A percentile compares a stretch with the other conserved stretches of the same genome.
Evolutionary conservation across 1,140 invertebrate genomes (phyloP).

Genomic region (Bombus superbus): DNA sequence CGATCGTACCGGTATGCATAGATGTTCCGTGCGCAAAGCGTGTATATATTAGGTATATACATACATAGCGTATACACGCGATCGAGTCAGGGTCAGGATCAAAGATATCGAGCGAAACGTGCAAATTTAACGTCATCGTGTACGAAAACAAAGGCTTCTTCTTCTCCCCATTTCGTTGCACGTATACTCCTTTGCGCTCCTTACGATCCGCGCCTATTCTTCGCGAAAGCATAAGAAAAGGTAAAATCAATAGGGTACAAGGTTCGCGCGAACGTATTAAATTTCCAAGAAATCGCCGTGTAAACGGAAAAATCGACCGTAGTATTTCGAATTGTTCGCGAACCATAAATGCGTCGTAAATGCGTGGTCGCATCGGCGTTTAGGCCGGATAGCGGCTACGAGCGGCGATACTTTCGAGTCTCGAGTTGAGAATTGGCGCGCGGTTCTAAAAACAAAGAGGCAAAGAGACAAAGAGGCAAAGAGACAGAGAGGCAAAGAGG

Average conservation of each 20-base stretch:
- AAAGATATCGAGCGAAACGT: constrained; percentile 24
- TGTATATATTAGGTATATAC: background rate
- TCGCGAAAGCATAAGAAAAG: background rate
- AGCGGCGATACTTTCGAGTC: no score
- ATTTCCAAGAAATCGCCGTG: background rate
- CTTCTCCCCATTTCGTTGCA: background rate
- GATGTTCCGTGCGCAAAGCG: background rate
- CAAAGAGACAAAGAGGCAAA: no score
- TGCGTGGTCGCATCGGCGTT: no score
- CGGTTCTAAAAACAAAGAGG: no score
- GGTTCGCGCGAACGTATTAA: background rate
- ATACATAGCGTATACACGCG: background rate
- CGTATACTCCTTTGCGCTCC: background rate
- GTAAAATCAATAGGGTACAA: background rate
- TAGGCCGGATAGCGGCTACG: no score
- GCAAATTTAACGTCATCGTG: background rate
- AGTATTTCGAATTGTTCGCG: background rate
- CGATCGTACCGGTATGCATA: no score
- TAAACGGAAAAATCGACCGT: background rate
- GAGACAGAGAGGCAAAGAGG: no score
- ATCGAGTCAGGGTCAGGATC: constrained; percentile 11
- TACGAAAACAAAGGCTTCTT: constrained; percentile 27
- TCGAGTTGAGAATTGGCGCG: no score
- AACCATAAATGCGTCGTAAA: no score
- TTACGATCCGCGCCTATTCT: background rate